Base-by-base conservation (phyloP, 2,113 vertebrate genomes). In the Globicephala melas region DNA sequence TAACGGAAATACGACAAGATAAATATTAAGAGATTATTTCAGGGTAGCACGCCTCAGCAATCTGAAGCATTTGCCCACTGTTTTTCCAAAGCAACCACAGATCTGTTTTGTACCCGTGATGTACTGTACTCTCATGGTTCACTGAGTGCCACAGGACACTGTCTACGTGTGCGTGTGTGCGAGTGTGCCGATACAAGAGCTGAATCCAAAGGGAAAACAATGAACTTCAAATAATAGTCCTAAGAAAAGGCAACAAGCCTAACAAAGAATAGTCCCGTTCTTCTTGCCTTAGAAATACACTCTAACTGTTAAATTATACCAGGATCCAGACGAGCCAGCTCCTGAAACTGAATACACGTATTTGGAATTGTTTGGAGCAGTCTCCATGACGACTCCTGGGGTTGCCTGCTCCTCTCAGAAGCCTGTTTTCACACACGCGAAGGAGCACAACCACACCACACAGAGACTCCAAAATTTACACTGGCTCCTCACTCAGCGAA, bases 21-120 rank as follows among this genome's bases (percentile, higher is more conserved):
- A 97, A 97, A 97, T 91, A 96, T 12, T 94, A 80, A 85, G 89
- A 79, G 94, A 94, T 65, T 26, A 55, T 65, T 81, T 92, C 87
- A n/a, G 89, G 94, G 91, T 71, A 97, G 1, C n/a, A 71, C 12
- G 70, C 91, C 77, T 97, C 76, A 95, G 96, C 98, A 98, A 94
- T 91, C 91, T 96, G 89, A 98, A 87, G 12, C 28, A 0, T 28
- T 28, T 50, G 33, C 18, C 81, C 31, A 36, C 50, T 74, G 74
- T 81, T 65, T n/a, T 28, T 92, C 26, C 53, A 62, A 68, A 44
- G 65, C 10, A 26, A 20, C 18, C n/a, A 2, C 1, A 4, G 50
- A 10, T 26, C n/a, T 23, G 41, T 28, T 73, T 47, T 6, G 8
- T 31, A 76, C 25, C 23, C 47, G 41, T 50, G 96, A 44, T 14